phyloP scores from a whole-genome alignment of 2,888 invertebrate species.

The Nomada flava region DNA sequence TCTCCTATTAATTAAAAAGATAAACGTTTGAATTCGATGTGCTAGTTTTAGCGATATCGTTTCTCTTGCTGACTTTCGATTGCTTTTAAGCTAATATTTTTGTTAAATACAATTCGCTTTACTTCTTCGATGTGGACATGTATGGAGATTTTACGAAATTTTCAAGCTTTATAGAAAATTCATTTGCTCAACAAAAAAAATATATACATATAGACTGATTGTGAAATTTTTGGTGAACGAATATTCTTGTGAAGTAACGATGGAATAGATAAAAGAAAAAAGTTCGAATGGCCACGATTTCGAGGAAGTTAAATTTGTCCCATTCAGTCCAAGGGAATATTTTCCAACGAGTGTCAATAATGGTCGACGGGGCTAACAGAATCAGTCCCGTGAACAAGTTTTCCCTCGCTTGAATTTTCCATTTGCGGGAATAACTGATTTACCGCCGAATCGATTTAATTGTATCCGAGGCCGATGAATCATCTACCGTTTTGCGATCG shows the following conservation, averaged over 20 bases:
- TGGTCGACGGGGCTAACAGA: constrained; percentile 23
- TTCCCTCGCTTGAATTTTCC: constrained; percentile 27
- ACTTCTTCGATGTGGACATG: no score
- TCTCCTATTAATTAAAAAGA: not conserved
- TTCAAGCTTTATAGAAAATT: no score
- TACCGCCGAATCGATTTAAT: constrained; percentile 31
- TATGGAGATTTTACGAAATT: no score
- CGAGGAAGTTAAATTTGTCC: constrained; percentile 33
- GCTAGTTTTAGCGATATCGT: no score
- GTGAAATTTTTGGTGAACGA: no score
- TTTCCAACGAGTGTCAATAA: constrained; percentile 42
- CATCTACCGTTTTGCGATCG: not conserved
- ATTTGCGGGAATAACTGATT: constrained; percentile 39
- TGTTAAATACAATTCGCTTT: no score
- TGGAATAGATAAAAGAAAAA: no score
- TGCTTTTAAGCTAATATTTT: no score
- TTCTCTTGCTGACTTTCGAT: no score
- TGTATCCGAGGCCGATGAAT: not conserved
- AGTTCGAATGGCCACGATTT: not conserved
- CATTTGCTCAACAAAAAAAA: no score
- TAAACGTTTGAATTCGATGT: not conserved
- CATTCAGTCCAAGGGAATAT: constrained; percentile 22
- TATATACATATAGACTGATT: no score
- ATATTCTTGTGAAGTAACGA: no score
- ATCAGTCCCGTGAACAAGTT: constrained; percentile 43